Conservation (phyloP, 92 coral and sea anemone species). For the Blastomussa wellsi region DNA sequence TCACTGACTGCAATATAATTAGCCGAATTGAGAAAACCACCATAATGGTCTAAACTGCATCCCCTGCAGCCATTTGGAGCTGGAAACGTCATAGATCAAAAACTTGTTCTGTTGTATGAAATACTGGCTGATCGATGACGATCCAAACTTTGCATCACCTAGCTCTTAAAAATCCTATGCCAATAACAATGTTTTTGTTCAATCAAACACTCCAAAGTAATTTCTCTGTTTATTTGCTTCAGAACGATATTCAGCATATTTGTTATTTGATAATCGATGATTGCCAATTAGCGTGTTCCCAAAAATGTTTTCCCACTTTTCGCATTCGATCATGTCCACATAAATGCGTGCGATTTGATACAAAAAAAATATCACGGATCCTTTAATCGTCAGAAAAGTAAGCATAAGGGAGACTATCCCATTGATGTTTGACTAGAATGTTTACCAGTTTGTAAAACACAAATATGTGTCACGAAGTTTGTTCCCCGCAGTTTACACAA, state of each 20-base stretch:
- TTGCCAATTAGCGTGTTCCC: slow-evolving; percentile 14
- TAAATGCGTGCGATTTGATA: background rate
- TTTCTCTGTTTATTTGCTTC: slow-evolving; percentile 33
- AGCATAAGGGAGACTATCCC: background rate
- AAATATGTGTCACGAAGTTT: slow-evolving; percentile 34
- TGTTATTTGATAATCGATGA: slow-evolving; percentile 17
- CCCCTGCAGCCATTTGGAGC: background rate
- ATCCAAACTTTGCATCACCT: slow-evolving; percentile 13
- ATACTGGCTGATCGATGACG: background rate
- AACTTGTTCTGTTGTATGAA: background rate
- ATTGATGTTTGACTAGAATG: slow-evolving; percentile 23
- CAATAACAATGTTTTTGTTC: slow-evolving; percentile 15
- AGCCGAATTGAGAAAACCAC: background rate
- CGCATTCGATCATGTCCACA: background rate
- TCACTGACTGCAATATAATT: background rate
- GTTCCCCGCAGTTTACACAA: slow-evolving; percentile 33
- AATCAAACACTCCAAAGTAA: slow-evolving; percentile 23
- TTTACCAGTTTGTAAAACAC: slow-evolving; percentile 24
- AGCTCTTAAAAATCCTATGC: background rate
- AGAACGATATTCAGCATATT: background rate
- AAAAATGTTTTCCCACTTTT: background rate
- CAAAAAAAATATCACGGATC: slow-evolving; percentile 1
- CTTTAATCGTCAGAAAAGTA: slow-evolving; percentile 2
- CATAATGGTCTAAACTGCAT: background rate
- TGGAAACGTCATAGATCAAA: background rate